A percentile compares a stretch with the other conserved stretches of the same genome.
phyloP scores from a whole-genome alignment of 2,888 invertebrate genomes.

The Drosophila acutilabella region DNA sequence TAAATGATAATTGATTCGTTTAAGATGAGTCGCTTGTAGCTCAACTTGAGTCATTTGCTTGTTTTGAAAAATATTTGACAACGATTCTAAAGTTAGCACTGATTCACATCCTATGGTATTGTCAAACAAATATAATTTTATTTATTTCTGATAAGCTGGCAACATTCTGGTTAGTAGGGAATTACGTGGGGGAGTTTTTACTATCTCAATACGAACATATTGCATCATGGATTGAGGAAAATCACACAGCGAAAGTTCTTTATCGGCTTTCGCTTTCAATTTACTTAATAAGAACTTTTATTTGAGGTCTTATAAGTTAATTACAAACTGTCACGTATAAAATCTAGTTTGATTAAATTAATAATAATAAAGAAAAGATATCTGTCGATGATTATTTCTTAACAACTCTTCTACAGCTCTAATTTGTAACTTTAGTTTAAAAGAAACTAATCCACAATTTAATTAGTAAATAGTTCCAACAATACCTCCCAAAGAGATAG shows the following conservation, averaged over 20 bases:
- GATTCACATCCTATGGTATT: constrained; percentile 26
- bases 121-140: constrained; percentile 18
- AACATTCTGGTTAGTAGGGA: neutral
- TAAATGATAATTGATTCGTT: constrained; percentile 41
- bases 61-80: constrained; percentile 5
- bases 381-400: no score
- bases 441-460: no score
- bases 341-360: neutral
- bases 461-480: neutral
- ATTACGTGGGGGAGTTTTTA: neutral
- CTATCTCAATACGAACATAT: neutral
- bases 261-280: constrained; percentile 1
- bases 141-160: constrained; percentile 21
- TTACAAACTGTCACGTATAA: neutral
- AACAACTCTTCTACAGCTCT: no score
- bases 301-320: no score
- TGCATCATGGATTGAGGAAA: constrained; percentile 22
- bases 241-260: neutral
- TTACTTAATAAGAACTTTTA: neutral
- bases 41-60: neutral
- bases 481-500: neutral
- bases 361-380: no score
- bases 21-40: neutral
- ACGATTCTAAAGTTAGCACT: constrained; percentile 9
- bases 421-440: no score